These are phyloP conservation scores for Poeciliopsis occidentalis DNA, from an alignment of 2,113 vertebrate species.

Conservation along the genomic window DNA sequence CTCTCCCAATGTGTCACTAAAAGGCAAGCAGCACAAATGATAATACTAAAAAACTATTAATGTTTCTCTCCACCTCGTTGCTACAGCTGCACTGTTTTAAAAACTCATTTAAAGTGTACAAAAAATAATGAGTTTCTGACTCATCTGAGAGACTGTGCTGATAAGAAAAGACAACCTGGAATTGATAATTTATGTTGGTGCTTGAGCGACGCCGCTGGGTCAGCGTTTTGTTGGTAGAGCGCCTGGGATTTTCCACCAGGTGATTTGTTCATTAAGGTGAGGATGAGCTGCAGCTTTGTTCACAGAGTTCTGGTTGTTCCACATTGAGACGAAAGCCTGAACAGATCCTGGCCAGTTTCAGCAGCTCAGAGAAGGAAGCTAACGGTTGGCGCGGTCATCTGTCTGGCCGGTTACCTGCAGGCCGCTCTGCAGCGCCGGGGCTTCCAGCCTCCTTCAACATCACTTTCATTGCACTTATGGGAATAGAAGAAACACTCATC, in stretches of 20 bases:
- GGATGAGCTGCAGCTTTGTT: conserved; percentile 60
- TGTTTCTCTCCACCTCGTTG: neutral
- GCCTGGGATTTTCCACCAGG: conserved; percentile 66
- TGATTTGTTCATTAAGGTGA: conserved; percentile 71
- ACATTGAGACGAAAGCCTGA: conserved; percentile 58
- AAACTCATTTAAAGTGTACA: conserved; percentile 26
- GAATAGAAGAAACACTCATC: conserved; percentile 36
- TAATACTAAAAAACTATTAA: neutral
- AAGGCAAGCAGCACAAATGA: neutral
- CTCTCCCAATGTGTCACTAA: neutral
- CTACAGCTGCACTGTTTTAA: neutral
- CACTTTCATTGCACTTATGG: conserved; percentile 19
- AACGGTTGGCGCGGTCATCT: conserved; percentile 33
- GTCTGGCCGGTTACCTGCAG: conserved; percentile 41
- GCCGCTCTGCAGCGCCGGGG: conserved; percentile 34
- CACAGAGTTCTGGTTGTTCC: conserved; percentile 49
- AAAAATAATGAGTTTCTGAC: conserved; percentile 64
- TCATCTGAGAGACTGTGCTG: conserved; percentile 46
- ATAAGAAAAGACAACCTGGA: conserved; percentile 51
- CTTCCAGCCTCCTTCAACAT: conserved; percentile 42
- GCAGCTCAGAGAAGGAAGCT: conserved; percentile 19
- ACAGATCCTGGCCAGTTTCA: conserved; percentile 49
- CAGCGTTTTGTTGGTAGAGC: conserved; percentile 74
- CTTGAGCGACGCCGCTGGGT: conserved; percentile 63
- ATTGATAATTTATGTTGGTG: conserved; percentile 67